These are phyloP conservation scores for Tetramorium bicarinatum DNA, from an alignment of 2,888 invertebrate species.

Conservation along the genomic window DNA sequence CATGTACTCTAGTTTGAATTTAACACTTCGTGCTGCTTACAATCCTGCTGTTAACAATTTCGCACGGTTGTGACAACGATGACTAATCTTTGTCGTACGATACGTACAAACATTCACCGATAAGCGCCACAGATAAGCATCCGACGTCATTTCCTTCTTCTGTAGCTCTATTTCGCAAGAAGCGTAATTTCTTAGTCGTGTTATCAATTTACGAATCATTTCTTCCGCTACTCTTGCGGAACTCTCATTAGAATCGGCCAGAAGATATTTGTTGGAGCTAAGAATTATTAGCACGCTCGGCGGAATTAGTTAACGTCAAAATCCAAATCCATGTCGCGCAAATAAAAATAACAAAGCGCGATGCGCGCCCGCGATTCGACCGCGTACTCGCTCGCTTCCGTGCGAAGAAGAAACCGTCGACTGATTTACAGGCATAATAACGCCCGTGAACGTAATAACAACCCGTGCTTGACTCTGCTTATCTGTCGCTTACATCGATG, in stretches of 20 bases:
- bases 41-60: slow-evolving; percentile 3
- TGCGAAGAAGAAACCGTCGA: slow-evolving; percentile 7
- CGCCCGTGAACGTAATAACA: too few relatives aligned
- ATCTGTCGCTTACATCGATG: slow-evolving; percentile 34
- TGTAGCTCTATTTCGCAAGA: not conserved
- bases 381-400: not conserved
- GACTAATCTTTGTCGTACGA: slow-evolving; percentile 24
- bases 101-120: not conserved
- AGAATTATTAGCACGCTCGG: not conserved
- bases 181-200: not conserved
- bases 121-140: slow-evolving; percentile 10
- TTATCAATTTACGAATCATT: not conserved
- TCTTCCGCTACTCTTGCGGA: not conserved
- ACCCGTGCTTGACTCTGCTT: not conserved
- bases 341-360: slow-evolving; percentile 19
- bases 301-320: not conserved
- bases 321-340: not conserved
- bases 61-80: not conserved
- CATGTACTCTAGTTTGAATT: not conserved
- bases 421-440: slow-evolving; percentile 26
- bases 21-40: not conserved
- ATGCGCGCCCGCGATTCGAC: not conserved
- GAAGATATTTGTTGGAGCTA: not conserved
- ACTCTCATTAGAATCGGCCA: not conserved
- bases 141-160: slow-evolving; percentile 24